These are phyloP conservation scores for Plecturocebus donacophilus DNA, from an alignment of 2,113 vertebrate species.

Conservation along the genomic window DNA sequence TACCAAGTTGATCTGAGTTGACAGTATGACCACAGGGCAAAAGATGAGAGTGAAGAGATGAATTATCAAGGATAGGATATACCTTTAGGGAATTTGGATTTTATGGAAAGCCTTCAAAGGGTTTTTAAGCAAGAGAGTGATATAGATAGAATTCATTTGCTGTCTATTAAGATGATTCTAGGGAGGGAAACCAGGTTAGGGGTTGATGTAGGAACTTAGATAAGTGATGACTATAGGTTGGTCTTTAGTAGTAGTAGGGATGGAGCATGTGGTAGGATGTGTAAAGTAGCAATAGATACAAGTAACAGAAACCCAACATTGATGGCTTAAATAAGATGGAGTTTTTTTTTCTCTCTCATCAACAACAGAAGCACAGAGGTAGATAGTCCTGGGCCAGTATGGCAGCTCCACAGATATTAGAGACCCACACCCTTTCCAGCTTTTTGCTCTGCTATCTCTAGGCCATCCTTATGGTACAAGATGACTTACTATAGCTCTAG, in stretches of 20 bases:
- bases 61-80: background rate
- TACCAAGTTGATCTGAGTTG: background rate
- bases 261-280: background rate
- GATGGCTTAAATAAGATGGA: background rate
- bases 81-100: background rate
- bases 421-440: background rate
- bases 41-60: background rate
- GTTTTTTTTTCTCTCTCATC: background rate
- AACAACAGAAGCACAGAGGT: background rate
- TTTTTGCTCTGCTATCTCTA: background rate
- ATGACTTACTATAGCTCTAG: background rate
- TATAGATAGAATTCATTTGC: background rate
- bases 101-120: background rate
- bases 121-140: background rate
- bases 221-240: background rate
- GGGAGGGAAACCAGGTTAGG: background rate
- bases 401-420: background rate
- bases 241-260: background rate
- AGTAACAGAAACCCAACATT: constrained; percentile 9
- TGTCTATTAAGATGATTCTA: background rate
- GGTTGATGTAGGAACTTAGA: background rate
- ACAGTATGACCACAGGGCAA: background rate
- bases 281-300: background rate
- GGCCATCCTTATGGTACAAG: background rate
- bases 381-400: background rate